phyloP scores from a whole-genome alignment of 1,140 invertebrate species.

The Colletes latitarsis region DNA sequence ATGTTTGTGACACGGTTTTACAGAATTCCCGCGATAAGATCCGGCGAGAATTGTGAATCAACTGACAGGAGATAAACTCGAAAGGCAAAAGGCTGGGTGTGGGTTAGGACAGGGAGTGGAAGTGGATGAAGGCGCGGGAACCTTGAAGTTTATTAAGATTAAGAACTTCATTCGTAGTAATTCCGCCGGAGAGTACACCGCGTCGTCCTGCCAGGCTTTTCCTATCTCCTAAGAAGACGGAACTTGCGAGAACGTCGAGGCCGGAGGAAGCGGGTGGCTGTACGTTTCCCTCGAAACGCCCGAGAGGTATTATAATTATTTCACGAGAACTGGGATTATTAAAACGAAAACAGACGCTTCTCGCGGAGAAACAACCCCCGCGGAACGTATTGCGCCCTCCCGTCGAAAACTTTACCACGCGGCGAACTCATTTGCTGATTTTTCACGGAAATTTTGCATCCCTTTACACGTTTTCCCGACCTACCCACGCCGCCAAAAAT shows the following conservation, averaged over 20 bases:
- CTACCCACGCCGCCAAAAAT: background rate
- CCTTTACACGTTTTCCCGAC: conserved; percentile 7
- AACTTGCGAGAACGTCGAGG: background rate
- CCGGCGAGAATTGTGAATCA: conserved; percentile 58
- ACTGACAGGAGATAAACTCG: conserved; percentile 61
- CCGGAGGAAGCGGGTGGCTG: background rate
- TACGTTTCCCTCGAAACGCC: conserved; percentile 48
- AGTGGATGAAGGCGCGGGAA: conserved; percentile 52
- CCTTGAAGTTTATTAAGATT: conserved; percentile 78
- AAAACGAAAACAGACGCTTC: conserved; percentile 50
- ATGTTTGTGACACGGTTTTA: conserved; percentile 53
- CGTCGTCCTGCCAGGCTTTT: conserved; percentile 40
- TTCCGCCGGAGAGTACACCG: conserved; percentile 54
- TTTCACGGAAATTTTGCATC: conserved; percentile 11
- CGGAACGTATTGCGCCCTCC: conserved; percentile 15
- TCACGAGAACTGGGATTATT: conserved; percentile 59
- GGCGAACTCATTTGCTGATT: conserved; percentile 10
- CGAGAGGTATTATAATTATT: conserved; percentile 61
- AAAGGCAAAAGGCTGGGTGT: background rate
- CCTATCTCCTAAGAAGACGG: conserved; percentile 41
- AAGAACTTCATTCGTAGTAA: conserved; percentile 76
- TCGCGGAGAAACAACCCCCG: background rate
- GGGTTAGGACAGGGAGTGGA: conserved; percentile 14
- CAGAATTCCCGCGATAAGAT: conserved; percentile 33
- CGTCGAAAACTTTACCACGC: conserved; percentile 24